These are phyloP conservation scores for Platyrinchus mystaceus DNA, from an alignment of 2,797 vertebrate genomes.

Conservation along the genomic window DNA sequence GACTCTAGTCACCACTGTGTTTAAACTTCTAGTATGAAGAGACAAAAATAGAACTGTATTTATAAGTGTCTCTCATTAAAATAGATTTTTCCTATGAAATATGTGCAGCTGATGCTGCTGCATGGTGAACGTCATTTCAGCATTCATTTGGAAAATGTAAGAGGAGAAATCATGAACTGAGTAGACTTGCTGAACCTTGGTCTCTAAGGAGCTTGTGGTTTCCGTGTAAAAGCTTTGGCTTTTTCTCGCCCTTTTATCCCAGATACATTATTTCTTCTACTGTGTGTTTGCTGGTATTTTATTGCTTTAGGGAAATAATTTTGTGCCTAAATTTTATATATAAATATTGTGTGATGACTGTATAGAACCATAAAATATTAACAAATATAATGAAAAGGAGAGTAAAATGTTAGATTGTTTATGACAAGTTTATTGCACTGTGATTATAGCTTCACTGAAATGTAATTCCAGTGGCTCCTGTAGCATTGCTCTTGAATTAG, in stretches of 20 bases:
- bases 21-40: background rate
- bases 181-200: background rate
- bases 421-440: background rate
- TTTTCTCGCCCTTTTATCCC: background rate
- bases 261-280: background rate
- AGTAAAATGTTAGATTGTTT: background rate
- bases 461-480: background rate
- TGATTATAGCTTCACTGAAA: background rate
- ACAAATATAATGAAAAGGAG: background rate
- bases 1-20: background rate
- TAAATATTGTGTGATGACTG: background rate
- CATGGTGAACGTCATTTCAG: background rate
- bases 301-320: background rate
- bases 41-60: background rate
- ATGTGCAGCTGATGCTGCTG: background rate
- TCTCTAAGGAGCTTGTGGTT: conserved; percentile 4
- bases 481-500: background rate
- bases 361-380: background rate
- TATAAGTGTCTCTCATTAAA: background rate
- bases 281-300: background rate
- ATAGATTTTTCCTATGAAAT: conserved; percentile 1
- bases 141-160: background rate
- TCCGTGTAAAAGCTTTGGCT: background rate
- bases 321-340: background rate
- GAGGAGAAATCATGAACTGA: background rate